These are phyloP conservation scores for Sesia apiformis DNA, from an alignment of 2,888 invertebrate species.

Conservation along the genomic window DNA sequence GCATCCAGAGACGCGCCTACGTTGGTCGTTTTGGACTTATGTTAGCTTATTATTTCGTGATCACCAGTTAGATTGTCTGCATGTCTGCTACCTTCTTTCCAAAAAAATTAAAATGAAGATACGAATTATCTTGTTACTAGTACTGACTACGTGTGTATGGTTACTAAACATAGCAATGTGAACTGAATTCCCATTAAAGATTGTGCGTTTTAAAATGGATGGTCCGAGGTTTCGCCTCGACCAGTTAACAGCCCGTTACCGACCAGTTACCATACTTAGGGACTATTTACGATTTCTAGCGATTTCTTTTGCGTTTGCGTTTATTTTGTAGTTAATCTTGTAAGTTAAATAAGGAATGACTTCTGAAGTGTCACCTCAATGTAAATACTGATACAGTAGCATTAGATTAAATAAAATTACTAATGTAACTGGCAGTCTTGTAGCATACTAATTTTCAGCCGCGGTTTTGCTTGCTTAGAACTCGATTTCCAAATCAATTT, in stretches of 20 bases:
- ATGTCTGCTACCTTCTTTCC: too few relatives aligned
- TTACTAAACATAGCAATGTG: constrained; percentile 9
- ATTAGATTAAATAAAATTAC: not conserved
- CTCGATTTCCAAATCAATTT: too few relatives aligned
- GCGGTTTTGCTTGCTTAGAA: too few relatives aligned
- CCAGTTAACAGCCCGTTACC: not conserved
- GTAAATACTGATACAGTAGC: not conserved
- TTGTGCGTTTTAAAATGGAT: constrained; percentile 18
- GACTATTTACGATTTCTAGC: constrained; percentile 1
- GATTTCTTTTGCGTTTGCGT: not conserved
- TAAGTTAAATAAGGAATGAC: not conserved
- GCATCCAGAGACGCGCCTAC: too few relatives aligned
- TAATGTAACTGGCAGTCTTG: not conserved
- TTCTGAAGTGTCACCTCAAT: not conserved
- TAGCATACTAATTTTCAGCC: too few relatives aligned
- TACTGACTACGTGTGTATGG: not conserved
- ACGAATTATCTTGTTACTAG: too few relatives aligned
- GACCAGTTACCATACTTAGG: constrained; percentile 29
- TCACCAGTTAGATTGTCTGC: too few relatives aligned
- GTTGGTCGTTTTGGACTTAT: too few relatives aligned
- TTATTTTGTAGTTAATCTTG: not conserved
- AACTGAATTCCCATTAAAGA: constrained; percentile 25
- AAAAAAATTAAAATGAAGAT: too few relatives aligned
- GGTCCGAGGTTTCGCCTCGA: constrained; percentile 11
- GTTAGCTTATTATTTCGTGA: too few relatives aligned